Evolutionary conservation across 2,888 invertebrate species (phyloP).

Genomic region (Allacma fusca): DNA sequence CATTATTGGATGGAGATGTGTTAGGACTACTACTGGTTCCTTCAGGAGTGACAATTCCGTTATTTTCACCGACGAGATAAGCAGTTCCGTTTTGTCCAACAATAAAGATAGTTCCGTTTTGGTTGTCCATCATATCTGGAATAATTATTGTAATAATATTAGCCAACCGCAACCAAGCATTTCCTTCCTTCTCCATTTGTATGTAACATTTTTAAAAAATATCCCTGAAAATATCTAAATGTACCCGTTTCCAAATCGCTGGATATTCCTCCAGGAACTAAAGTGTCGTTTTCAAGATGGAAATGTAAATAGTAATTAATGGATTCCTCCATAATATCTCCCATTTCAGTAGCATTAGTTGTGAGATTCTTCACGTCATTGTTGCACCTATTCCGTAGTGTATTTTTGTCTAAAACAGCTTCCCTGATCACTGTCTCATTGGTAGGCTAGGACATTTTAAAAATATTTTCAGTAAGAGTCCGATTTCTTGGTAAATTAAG

Average conservation of each 20-base stretch:
- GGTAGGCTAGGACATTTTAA: not conserved
- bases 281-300: conserved; percentile 31
- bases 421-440: conserved; percentile 25
- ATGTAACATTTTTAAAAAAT: not conserved
- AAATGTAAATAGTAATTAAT: conserved; percentile 25
- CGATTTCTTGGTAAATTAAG: not conserved
- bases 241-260: conserved; percentile 19
- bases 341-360: not conserved
- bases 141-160: too few species aligned
- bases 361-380: conserved; percentile 1
- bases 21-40: not conserved
- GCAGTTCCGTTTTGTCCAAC: conserved; percentile 30
- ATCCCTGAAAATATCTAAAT: not conserved
- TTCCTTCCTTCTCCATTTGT: too few species aligned
- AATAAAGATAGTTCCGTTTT: conserved; percentile 13
- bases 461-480: not conserved
- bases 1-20: not conserved
- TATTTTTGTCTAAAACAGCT: conserved; percentile 16
- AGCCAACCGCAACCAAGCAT: too few species aligned
- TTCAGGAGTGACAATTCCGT: not conserved
- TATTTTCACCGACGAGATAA: conserved; percentile 23
- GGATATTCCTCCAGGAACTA: conserved; percentile 18
- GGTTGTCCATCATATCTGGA: not conserved
- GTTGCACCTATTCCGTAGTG: conserved; percentile 5
- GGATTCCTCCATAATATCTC: not conserved